phyloP scores from a whole-genome alignment of 1,140 invertebrate genomes.

The Ridgeia piscesae region DNA sequence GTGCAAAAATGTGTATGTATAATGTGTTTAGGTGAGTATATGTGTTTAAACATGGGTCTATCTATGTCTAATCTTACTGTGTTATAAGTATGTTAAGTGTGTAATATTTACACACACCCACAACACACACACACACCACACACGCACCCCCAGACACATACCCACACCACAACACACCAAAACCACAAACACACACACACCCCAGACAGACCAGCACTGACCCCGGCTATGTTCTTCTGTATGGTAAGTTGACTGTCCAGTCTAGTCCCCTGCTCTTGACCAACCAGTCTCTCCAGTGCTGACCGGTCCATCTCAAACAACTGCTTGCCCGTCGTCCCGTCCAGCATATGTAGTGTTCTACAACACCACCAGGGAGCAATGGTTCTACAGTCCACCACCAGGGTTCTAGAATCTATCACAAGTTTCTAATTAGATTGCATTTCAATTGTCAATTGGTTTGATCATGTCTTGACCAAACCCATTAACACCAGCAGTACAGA shows the following conservation, averaged over 20 bases:
- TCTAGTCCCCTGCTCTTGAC: conserved; percentile 69
- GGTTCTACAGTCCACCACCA: background rate
- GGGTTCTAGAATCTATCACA: background rate
- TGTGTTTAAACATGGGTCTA: too few species aligned
- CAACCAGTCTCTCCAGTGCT: conserved; percentile 71
- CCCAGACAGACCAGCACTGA: conserved; percentile 56
- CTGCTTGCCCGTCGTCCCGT: conserved; percentile 69
- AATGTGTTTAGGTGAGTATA: too few species aligned
- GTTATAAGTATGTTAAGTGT: too few species aligned
- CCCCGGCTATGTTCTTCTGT: conserved; percentile 75
- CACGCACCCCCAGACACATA: background rate
- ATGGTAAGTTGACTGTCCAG: conserved; percentile 75
- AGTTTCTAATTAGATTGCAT: background rate
- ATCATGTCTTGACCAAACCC: background rate
- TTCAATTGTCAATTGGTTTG: background rate
- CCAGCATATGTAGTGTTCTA: conserved; percentile 66
- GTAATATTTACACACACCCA: background rate
- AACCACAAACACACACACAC: background rate
- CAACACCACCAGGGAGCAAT: conserved; percentile 13
- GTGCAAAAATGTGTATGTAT: too few species aligned
- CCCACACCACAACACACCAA: background rate
- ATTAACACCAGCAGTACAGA: background rate
- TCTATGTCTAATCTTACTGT: too few species aligned
- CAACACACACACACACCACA: background rate
- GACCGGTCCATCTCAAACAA: conserved; percentile 68